Evolutionary conservation across 2,797 vertebrate genomes (phyloP).

Genomic region (Bovichtus variegatus): DNA sequence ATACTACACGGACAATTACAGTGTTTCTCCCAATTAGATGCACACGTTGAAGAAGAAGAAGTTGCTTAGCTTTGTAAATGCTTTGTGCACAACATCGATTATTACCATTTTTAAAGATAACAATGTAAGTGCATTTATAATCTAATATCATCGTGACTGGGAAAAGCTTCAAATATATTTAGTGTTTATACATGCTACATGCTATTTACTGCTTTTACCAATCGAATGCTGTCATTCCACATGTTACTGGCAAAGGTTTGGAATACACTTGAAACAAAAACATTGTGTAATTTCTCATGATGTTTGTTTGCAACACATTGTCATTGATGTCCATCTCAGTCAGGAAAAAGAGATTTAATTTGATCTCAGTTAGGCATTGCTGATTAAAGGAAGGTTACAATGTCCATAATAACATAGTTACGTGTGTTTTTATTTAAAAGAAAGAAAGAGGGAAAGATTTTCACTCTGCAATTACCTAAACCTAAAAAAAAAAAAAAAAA

Average conservation of each 20-base stretch:
- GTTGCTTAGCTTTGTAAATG: neutral
- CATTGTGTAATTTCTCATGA: neutral
- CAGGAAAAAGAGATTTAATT: neutral
- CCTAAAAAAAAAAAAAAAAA: neutral
- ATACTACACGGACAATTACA: conserved; percentile 29
- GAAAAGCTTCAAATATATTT: neutral
- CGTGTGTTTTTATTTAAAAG: neutral
- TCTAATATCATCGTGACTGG: neutral
- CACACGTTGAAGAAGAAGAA: neutral
- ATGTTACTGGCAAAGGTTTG: neutral
- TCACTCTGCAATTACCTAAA: neutral
- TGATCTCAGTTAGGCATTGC: neutral
- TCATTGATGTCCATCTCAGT: neutral
- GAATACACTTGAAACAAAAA: neutral
- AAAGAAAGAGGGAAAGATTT: neutral
- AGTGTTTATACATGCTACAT: neutral
- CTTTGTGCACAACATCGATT: neutral
- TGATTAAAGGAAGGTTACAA: neutral
- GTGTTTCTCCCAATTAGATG: conserved; percentile 18
- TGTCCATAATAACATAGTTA: neutral
- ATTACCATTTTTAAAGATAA: neutral
- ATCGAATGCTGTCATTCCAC: neutral
- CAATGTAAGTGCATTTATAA: neutral
- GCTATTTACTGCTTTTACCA: neutral
- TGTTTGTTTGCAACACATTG: neutral